Conservation (phyloP, 2,797 vertebrate species). For the Tinamus major region DNA sequence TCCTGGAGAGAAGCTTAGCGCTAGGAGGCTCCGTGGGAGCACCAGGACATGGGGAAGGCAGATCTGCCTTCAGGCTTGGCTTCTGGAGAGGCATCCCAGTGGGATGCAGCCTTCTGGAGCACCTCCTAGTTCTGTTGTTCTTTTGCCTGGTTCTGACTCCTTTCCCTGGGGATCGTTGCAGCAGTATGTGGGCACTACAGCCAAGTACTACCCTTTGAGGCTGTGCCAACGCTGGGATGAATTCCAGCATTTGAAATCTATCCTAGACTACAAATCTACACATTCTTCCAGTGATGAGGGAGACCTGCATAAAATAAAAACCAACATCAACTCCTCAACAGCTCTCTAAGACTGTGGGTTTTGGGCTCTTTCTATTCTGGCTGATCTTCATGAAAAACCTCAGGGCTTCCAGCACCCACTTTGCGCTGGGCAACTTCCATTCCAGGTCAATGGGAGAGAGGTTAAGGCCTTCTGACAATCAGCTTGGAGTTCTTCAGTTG, state of each 20-base stretch:
- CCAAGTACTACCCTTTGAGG: conserved; percentile 48
- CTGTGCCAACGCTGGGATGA: conserved; percentile 51
- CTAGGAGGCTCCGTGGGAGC: not conserved
- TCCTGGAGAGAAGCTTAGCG: not conserved
- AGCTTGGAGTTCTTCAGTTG: conserved; percentile 14
- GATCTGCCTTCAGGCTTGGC: not conserved
- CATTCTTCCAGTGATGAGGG: conserved; percentile 13
- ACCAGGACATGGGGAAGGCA: not conserved
- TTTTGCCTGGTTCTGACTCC: not conserved
- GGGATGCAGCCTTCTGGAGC: not conserved
- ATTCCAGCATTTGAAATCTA: conserved; percentile 44
- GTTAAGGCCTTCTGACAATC: conserved; percentile 30
- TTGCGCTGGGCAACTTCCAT: conserved; percentile 12
- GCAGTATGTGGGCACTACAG: conserved; percentile 21
- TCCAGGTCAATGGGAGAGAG: not conserved
- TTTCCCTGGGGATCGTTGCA: conserved; percentile 21
- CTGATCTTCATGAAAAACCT: conserved; percentile 25
- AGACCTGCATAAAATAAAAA: conserved; percentile 24
- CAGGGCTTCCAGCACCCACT: conserved; percentile 25
- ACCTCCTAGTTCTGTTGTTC: not conserved
- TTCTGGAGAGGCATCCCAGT: not conserved
- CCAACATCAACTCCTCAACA: not conserved
- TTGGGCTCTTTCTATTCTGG: not conserved
- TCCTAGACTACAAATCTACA: conserved; percentile 27
- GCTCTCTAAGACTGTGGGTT: not conserved